Evolutionary conservation across 2,888 invertebrate genomes (phyloP).

Genomic region (Perdita meconis): DNA sequence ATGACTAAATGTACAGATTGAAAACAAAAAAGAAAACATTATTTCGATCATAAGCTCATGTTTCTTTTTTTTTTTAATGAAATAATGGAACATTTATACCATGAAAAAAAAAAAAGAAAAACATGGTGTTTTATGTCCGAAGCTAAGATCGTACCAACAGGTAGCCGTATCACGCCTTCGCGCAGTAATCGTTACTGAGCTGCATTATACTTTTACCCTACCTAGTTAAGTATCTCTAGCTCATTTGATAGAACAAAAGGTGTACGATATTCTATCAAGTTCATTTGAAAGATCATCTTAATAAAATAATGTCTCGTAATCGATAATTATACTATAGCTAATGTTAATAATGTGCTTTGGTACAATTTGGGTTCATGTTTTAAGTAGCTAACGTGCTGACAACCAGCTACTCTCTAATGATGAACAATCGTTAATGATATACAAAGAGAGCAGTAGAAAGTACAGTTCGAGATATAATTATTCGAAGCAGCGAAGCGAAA

Average conservation of each 20-base stretch:
- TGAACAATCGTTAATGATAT: slow-evolving; percentile 33
- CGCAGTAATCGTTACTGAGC: background rate
- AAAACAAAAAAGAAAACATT: slow-evolving; percentile 53
- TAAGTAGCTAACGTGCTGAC: slow-evolving; percentile 42
- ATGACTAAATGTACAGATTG: slow-evolving; percentile 50
- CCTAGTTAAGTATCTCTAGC: slow-evolving; percentile 1
- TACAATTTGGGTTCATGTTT: slow-evolving; percentile 50
- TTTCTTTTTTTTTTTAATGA: background rate
- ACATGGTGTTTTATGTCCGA: slow-evolving; percentile 17
- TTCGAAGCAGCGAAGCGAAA: slow-evolving; percentile 24
- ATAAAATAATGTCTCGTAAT: slow-evolving; percentile 37
- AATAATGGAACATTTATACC: slow-evolving; percentile 25
- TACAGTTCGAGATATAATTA: slow-evolving; percentile 28
- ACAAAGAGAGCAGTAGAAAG: slow-evolving; percentile 50
- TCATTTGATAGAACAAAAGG: slow-evolving; percentile 18
- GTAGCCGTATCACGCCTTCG: slow-evolving; percentile 4
- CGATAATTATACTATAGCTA: slow-evolving; percentile 54
- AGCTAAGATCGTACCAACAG: slow-evolving; percentile 5
- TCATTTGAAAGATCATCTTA: slow-evolving; percentile 19
- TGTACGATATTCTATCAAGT: slow-evolving; percentile 16
- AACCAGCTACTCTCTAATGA: slow-evolving; percentile 20
- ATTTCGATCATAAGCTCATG: slow-evolving; percentile 44
- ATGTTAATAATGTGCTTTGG: slow-evolving; percentile 64
- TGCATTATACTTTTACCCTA: slow-evolving; percentile 17
- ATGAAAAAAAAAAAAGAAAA: slow-evolving; percentile 17